Evolutionary conservation across 2,888 invertebrate genomes (phyloP).

Genomic region (Eristalinus aeneus): DNA sequence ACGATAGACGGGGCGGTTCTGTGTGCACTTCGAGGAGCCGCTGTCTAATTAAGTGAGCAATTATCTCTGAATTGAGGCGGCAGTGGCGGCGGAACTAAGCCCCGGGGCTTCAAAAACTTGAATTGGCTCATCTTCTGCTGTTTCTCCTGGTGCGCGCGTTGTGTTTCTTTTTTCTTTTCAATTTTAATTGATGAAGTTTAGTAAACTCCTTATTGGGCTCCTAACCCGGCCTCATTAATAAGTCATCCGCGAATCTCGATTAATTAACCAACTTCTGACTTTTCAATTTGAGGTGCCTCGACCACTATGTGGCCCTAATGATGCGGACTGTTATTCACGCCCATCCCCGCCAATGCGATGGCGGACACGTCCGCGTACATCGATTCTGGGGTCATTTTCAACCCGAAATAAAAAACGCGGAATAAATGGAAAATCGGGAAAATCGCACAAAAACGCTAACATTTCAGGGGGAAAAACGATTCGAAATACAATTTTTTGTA

Average conservation of each 20-base stretch:
- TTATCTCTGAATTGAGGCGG: slow-evolving; percentile 30
- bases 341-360: too few species aligned
- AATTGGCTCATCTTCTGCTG: neutral
- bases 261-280: slow-evolving; percentile 40
- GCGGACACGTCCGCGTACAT: neutral
- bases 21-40: neutral
- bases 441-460: neutral
- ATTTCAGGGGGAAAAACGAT: slow-evolving; percentile 8
- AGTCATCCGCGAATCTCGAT: slow-evolving; percentile 57
- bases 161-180: slow-evolving; percentile 7
- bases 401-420: neutral
- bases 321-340: neutral
- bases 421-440: neutral
- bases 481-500: slow-evolving; percentile 29
- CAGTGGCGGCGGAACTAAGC: slow-evolving; percentile 26
- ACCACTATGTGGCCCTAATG: neutral
- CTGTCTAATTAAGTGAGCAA: slow-evolving; percentile 65
- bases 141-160: neutral
- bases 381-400: slow-evolving; percentile 1
- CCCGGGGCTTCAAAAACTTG: slow-evolving; percentile 10
- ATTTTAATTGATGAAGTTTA: slow-evolving; percentile 54
- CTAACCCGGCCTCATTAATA: slow-evolving; percentile 14
- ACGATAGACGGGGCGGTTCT: slow-evolving; percentile 23
- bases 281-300: slow-evolving; percentile 25
- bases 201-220: neutral